phyloP scores from a whole-genome alignment of 1,140 invertebrate species.

The Ridgeia piscesae region DNA sequence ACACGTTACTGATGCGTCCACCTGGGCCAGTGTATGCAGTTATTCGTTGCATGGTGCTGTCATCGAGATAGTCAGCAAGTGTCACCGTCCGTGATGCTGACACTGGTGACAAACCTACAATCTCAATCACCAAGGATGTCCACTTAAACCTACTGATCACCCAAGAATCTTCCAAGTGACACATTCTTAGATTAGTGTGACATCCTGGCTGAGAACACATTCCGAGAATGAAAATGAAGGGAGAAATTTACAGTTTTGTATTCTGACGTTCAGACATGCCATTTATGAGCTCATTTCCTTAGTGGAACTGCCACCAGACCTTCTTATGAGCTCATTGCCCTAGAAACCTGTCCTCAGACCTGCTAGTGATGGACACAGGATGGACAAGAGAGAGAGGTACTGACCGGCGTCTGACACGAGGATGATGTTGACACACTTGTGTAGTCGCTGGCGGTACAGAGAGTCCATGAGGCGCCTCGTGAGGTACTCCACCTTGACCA shows the following conservation, averaged over 20 bases:
- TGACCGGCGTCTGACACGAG: constrained; percentile 46
- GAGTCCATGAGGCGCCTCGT: constrained; percentile 35
- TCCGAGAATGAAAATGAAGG: too few relatives aligned
- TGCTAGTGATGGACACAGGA: neutral
- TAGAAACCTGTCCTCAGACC: neutral
- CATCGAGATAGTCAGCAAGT: neutral
- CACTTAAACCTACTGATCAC: neutral
- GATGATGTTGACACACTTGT: constrained; percentile 46
- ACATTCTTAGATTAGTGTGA: too few relatives aligned
- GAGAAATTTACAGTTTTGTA: too few relatives aligned
- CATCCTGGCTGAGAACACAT: too few relatives aligned
- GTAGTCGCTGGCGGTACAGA: constrained; percentile 34
- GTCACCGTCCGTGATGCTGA: neutral
- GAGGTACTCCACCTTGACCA: constrained; percentile 33
- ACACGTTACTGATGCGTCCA: neutral
- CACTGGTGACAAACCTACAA: neutral
- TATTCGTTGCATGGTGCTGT: neutral
- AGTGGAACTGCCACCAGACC: too few relatives aligned
- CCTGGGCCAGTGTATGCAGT: neutral
- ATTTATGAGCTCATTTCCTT: too few relatives aligned
- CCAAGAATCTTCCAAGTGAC: too few relatives aligned
- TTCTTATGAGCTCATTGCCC: too few relatives aligned
- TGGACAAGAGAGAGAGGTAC: neutral
- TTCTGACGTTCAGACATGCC: too few relatives aligned
- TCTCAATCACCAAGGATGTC: neutral